A percentile compares a stretch with the other conserved stretches of the same genome.
These are phyloP conservation scores for Misgurnus mizolepis DNA, from an alignment of 2,113 vertebrate species.

Conservation along the genomic window DNA sequence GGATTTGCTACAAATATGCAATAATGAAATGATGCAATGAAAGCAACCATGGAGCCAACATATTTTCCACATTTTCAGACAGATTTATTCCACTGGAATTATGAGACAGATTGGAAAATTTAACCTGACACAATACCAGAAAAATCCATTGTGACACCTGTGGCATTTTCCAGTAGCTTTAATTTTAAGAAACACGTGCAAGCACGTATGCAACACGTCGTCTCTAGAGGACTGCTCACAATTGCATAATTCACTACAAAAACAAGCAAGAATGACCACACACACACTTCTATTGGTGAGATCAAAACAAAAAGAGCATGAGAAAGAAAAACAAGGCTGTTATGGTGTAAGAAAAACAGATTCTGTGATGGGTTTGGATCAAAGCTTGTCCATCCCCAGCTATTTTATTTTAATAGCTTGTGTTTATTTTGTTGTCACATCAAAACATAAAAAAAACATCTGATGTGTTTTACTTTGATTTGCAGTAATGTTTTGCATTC, in stretches of 20 bases:
- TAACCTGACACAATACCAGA: slow-evolving; percentile 69
- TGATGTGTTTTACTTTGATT: neutral
- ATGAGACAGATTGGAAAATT: slow-evolving; percentile 67
- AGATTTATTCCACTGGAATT: slow-evolving; percentile 69
- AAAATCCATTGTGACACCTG: slow-evolving; percentile 67
- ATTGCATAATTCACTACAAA: neutral
- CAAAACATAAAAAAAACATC: too few species aligned
- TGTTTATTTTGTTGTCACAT: too few species aligned
- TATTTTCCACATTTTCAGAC: slow-evolving; percentile 69
- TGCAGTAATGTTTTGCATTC: neutral
- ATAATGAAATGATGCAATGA: slow-evolving; percentile 47
- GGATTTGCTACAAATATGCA: slow-evolving; percentile 58
- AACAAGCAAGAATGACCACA: neutral
- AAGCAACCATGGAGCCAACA: slow-evolving; percentile 55
- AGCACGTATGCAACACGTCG: slow-evolving; percentile 60
- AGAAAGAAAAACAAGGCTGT: neutral
- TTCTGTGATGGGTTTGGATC: neutral
- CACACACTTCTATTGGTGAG: slow-evolving; percentile 17
- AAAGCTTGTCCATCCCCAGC: neutral
- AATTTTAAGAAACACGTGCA: slow-evolving; percentile 58
- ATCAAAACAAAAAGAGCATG: slow-evolving; percentile 1
- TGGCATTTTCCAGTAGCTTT: slow-evolving; percentile 72
- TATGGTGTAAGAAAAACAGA: neutral
- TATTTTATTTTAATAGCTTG: neutral
- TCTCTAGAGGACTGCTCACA: slow-evolving; percentile 13